A percentile compares a stretch with the other conserved stretches of the same genome.
These are phyloP conservation scores for Petrocephalus zakoni DNA, from an alignment of 2,113 vertebrate genomes.

Conservation along the genomic window DNA sequence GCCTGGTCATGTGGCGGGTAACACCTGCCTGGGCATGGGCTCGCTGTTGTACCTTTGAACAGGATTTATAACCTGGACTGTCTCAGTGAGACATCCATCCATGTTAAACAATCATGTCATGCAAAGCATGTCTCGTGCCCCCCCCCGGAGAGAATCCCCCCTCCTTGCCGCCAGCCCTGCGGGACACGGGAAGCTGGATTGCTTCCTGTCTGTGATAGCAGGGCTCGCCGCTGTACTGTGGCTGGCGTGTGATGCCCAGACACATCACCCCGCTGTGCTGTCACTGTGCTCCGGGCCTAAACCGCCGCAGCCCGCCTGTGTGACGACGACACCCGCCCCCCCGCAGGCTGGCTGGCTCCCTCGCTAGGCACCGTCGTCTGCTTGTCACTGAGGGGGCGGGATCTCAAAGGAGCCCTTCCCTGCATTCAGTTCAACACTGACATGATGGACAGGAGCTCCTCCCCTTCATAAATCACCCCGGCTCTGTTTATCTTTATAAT, in stretches of 20 bases:
- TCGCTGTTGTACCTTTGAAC: not conserved
- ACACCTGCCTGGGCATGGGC: not conserved
- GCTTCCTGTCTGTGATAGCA: not conserved
- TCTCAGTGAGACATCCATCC: not conserved
- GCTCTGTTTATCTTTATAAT: not conserved
- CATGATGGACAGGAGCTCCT: constrained; percentile 36
- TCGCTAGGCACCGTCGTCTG: not conserved
- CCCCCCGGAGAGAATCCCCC: not conserved
- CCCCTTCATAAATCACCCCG: not conserved
- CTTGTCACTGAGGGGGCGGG: constrained; percentile 24
- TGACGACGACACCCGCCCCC: not conserved
- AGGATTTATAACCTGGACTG: not conserved
- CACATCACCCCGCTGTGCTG: not conserved
- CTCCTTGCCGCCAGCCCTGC: not conserved
- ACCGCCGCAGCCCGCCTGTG: not conserved
- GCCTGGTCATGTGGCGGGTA: not conserved
- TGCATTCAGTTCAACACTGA: constrained; percentile 48
- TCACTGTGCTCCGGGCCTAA: not conserved
- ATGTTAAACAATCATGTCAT: not conserved
- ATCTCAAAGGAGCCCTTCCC: constrained; percentile 55
- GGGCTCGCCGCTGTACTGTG: not conserved
- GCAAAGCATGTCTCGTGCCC: not conserved
- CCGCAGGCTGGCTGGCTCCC: not conserved
- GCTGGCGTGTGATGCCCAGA: not conserved
- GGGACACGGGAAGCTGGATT: not conserved